These are phyloP conservation scores for Pseudorasbora parva DNA, from an alignment of 2,113 vertebrate genomes.

Conservation along the genomic window DNA sequence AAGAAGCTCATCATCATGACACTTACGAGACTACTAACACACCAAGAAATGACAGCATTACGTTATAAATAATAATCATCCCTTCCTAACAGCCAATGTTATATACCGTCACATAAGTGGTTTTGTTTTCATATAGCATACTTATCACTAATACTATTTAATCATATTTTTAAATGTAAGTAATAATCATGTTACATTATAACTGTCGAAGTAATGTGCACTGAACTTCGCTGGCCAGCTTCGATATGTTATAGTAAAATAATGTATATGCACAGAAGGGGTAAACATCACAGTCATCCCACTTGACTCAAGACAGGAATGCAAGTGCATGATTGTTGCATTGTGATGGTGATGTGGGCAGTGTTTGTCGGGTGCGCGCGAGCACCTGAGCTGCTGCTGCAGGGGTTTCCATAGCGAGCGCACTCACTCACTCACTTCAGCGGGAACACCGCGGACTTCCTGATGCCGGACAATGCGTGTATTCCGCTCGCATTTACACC, in stretches of 20 bases:
- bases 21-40: neutral
- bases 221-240: neutral
- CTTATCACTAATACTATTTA: too few species aligned
- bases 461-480: slow-evolving; percentile 72
- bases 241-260: neutral
- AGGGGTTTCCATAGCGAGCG: slow-evolving; percentile 65
- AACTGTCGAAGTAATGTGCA: neutral
- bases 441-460: slow-evolving; percentile 71
- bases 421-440: slow-evolving; percentile 62
- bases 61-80: neutral
- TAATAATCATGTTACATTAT: neutral
- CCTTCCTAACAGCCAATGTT: neutral
- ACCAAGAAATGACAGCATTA: neutral
- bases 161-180: neutral
- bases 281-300: neutral
- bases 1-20: neutral
- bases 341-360: neutral
- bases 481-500: slow-evolving; percentile 46
- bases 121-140: too few species aligned
- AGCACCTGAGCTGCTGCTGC: slow-evolving; percentile 72
- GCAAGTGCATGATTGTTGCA: neutral
- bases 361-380: slow-evolving; percentile 68
- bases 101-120: neutral
- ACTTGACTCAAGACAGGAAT: neutral
- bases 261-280: neutral